Base-by-base conservation (phyloP, 2,113 vertebrate species). In the Leptosomus discolor region DNA sequence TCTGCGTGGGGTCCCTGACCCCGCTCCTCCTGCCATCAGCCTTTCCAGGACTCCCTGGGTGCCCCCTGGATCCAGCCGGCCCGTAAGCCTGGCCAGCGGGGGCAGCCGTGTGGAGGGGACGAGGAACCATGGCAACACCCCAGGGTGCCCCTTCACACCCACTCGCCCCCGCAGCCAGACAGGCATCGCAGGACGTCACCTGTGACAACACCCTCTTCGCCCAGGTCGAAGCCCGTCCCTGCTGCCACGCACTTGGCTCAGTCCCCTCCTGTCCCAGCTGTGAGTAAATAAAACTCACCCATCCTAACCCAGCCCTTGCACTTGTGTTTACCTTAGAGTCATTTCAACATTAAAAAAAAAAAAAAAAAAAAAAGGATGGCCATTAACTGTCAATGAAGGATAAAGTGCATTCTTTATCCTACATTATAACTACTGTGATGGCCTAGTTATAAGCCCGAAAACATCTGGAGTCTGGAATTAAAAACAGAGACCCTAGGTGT, bases 1-100 rank as follows among this genome's bases (percentile, higher is more conserved):
- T n/a, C 22, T 0, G 0, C 3, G 0, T 2, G 11, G 41, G 8
- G 19, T 36, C 45, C 36, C 58, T 37, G 15, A 65, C 32, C 23
- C 41, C 2, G 3, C 27, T 84, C 65, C 63, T 65, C 14, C 80
- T 81, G 46, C 51, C 77, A 91, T 11, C 69, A 87, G 79, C 68
- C 45, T 43, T 23, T 1, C 0, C 1, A 45, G 50, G 37, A 61
- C 3, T 2, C 4, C 34, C 8, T 4, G 1, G 36, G 39, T 21
- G 13, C 32, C 56, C 26, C n/a, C 21, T 8, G 12, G 34, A 70
- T 61, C 64, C 58, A 23, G 46, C 12, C 0, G 1, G 27, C 3
- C 0, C 5, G 11, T 37, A 56, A 76, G 39, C 16, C 26, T 19
- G 10, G 46, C 21, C 0, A 0, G 8, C 11, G 26, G 8, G 5